These are phyloP conservation scores for Pseudomyrmex flavicornis DNA, from an alignment of 1,140 invertebrate genomes.

Conservation along the genomic window DNA sequence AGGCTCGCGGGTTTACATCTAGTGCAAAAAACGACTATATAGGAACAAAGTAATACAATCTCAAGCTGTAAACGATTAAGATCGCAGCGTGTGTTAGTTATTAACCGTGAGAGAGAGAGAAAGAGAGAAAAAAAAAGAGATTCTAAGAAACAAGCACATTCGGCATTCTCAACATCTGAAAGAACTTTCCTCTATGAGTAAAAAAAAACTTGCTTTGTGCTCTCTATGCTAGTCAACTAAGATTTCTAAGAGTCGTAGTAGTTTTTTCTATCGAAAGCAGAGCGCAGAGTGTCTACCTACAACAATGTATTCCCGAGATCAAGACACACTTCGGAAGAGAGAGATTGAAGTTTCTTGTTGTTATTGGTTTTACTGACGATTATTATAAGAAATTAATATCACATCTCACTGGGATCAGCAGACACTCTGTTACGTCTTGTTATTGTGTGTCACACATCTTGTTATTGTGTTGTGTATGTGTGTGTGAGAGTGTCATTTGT, in stretches of 20 bases:
- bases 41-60: conserved; percentile 29
- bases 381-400: too few relatives aligned
- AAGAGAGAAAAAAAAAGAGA: conserved; percentile 56
- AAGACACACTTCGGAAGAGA: neutral
- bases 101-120: conserved; percentile 58
- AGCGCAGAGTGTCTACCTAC: conserved; percentile 64
- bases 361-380: too few relatives aligned
- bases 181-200: conserved; percentile 70
- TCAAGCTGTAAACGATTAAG: conserved; percentile 20
- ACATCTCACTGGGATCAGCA: conserved; percentile 45
- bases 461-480: neutral
- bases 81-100: conserved; percentile 48
- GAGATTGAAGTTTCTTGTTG: neutral
- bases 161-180: conserved; percentile 81
- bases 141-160: conserved; percentile 80
- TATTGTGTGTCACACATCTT: conserved; percentile 15
- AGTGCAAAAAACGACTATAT: conserved; percentile 37
- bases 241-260: conserved; percentile 71
- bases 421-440: conserved; percentile 66
- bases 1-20: neutral
- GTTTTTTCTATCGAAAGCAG: neutral
- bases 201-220: conserved; percentile 70
- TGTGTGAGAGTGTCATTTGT: neutral
- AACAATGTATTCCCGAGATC: neutral
- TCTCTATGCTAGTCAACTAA: conserved; percentile 69